A percentile compares a stretch with the other conserved stretches of the same genome.
These are phyloP conservation scores for Calidris pugnax DNA, from an alignment of 2,113 vertebrate species.

Conservation along the genomic window DNA sequence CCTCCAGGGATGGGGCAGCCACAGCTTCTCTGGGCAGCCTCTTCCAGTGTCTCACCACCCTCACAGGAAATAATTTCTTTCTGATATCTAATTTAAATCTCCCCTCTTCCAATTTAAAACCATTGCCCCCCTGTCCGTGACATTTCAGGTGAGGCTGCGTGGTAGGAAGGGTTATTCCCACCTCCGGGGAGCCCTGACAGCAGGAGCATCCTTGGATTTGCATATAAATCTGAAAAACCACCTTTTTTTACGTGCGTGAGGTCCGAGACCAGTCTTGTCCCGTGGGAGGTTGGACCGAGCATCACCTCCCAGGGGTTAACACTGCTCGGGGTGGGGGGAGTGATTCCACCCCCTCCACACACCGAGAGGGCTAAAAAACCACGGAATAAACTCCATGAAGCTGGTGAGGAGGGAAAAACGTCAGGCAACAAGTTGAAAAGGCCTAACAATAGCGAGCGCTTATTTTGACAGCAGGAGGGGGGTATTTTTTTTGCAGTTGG, in stretches of 20 bases:
- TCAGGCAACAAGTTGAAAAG: neutral
- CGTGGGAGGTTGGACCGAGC: rapidly evolving
- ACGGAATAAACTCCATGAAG: rapidly evolving
- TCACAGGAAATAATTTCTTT: too few species aligned
- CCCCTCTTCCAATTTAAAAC: too few species aligned
- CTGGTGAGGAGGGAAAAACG: neutral
- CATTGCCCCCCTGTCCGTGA: too few species aligned
- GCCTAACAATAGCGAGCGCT: neutral
- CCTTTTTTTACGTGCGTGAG: rapidly evolving
- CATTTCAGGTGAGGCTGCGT: neutral
- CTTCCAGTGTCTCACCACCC: too few species aligned
- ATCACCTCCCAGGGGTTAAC: neutral
- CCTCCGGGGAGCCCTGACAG: too few species aligned
- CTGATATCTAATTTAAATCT: too few species aligned
- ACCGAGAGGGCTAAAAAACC: neutral
- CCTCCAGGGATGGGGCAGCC: too few species aligned
- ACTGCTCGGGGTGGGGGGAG: neutral
- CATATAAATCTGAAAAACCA: rapidly evolving
- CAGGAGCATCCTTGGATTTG: rapidly evolving
- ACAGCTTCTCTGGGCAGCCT: too few species aligned
- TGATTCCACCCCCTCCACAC: rapidly evolving
- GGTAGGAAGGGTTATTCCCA: neutral
- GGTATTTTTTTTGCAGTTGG: neutral
- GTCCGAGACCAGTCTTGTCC: neutral
- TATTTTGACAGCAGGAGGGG: neutral